Conservation (phyloP, 2,113 vertebrate species). For the Perca schrenkii region DNA sequence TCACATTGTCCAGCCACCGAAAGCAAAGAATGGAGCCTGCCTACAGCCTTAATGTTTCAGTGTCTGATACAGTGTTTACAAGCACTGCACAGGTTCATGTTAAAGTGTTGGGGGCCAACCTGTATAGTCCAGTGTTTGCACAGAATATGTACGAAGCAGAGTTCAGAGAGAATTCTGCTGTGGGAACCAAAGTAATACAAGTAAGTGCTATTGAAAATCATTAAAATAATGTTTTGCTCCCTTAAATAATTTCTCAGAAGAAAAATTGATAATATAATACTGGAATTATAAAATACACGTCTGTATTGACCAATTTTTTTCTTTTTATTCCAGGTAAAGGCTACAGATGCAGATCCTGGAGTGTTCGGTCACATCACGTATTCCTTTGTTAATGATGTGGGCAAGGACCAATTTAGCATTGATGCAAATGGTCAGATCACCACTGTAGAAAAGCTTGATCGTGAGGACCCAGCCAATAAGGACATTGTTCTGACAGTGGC, state of each 20-base stretch:
- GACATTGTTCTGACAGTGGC: constrained; percentile 89
- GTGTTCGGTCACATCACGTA: constrained; percentile 89
- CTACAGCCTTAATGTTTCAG: constrained; percentile 94
- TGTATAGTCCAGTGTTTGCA: constrained; percentile 92
- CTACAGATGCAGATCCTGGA: constrained; percentile 92
- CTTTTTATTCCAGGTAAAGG: constrained; percentile 81
- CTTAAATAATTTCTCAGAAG: background rate
- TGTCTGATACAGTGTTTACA: constrained; percentile 95
- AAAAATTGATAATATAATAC: background rate
- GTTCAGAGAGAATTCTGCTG: constrained; percentile 90
- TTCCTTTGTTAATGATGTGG: constrained; percentile 92
- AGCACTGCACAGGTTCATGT: constrained; percentile 96
- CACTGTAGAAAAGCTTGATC: constrained; percentile 91
- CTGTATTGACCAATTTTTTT: background rate
- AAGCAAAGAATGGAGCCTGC: constrained; percentile 93
- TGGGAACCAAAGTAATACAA: constrained; percentile 90
- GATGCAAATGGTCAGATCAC: constrained; percentile 91
- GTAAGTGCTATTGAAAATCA: constrained; percentile 73
- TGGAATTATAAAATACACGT: background rate
- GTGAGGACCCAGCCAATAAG: constrained; percentile 89
- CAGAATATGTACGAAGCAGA: constrained; percentile 92
- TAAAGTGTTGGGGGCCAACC: constrained; percentile 90
- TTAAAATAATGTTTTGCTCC: background rate
- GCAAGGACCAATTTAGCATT: constrained; percentile 91
- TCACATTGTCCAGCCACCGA: constrained; percentile 90